phyloP scores from a whole-genome alignment of 2,888 invertebrate species.

The Capitulum mitella region DNA sequence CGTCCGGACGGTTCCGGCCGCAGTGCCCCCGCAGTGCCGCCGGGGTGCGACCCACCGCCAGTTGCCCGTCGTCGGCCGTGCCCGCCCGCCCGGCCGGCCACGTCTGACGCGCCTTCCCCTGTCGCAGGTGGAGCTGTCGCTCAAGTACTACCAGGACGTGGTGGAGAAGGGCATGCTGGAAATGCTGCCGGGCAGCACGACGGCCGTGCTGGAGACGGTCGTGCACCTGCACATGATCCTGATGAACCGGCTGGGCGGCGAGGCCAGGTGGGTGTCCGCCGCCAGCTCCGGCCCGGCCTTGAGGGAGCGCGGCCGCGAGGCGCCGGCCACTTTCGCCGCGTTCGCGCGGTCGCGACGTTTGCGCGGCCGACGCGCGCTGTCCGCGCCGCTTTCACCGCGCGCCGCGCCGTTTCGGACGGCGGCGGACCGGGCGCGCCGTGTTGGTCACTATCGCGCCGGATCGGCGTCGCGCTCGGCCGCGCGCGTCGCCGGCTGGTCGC shows the following conservation, averaged over 20 bases:
- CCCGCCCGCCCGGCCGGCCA: no score
- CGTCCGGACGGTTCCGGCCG: no score
- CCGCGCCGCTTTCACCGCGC: neutral
- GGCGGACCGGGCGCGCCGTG: neutral
- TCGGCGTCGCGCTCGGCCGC: neutral
- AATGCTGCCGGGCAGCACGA: conserved; percentile 88
- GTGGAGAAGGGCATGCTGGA: conserved; percentile 84
- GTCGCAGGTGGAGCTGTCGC: conserved; percentile 62
- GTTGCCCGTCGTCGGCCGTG: no score
- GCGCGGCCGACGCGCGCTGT: no score
- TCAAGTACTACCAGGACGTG: conserved; percentile 86
- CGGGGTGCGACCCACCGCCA: no score
- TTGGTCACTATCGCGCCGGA: neutral
- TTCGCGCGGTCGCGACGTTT: no score
- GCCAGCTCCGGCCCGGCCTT: neutral
- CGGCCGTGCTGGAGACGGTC: conserved; percentile 84
- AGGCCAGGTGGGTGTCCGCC: neutral
- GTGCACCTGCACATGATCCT: conserved; percentile 45
- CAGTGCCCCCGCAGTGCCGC: no score
- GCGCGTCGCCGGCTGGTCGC: neutral
- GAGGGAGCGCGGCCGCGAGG: no score
- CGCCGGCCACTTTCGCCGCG: no score
- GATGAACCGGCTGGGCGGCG: neutral
- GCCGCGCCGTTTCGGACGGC: neutral
- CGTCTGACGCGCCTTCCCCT: no score